Conservation (phyloP, 2,113 vertebrate genomes). For the Tonatia bakeri region DNA sequence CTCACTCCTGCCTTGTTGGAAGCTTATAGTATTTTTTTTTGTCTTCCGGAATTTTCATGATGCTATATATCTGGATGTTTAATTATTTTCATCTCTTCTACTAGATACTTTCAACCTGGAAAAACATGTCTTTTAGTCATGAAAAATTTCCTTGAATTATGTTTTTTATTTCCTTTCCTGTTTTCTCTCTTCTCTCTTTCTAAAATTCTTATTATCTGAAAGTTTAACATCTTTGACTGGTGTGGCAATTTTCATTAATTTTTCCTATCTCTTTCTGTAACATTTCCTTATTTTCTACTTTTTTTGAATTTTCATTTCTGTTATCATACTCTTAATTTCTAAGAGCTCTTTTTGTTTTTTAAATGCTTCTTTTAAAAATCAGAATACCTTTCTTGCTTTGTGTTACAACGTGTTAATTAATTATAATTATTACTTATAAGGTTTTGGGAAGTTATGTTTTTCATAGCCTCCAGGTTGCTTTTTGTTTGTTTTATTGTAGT, state of each 20-base stretch:
- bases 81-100: neutral
- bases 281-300: neutral
- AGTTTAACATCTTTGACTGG: neutral
- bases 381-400: neutral
- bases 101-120: neutral
- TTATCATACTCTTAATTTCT: neutral
- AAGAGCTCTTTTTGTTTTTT: neutral
- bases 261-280: neutral
- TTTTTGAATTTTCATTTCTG: neutral
- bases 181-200: neutral
- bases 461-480: neutral
- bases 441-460: neutral
- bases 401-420: neutral
- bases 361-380: neutral
- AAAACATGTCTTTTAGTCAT: neutral
- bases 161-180: neutral
- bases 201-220: constrained; percentile 14
- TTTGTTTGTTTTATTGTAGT: neutral
- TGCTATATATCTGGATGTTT: neutral
- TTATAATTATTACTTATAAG: neutral
- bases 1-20: neutral
- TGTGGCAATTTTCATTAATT: neutral
- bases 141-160: neutral
- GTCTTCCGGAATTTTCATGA: neutral
- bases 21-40: neutral